Evolutionary conservation across 2,888 invertebrate species (phyloP), one percentile per base, ranked within the genome.

Genomic region (Hyppa rectilinea): DNA sequence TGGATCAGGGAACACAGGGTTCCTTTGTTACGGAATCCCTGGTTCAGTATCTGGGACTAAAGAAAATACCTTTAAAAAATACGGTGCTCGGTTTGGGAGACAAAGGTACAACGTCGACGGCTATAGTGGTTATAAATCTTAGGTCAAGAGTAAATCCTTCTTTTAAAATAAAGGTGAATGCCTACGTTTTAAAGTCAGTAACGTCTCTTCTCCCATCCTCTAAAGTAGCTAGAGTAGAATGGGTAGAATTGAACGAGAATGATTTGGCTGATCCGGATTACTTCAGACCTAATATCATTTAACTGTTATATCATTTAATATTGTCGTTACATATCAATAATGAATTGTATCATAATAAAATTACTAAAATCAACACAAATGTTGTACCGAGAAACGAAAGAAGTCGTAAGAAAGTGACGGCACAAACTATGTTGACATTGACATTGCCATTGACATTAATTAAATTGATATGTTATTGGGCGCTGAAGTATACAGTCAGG

Each of bases 311-410:
- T 20, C 7, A 66, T 59, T n/a, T 2, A 36, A 52, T 47, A 20
- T 26, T n/a, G 5, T 23, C 20, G 26, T 40, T 63, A 74, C 52
- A 47, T 40, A 70, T 45, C 38, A 52, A 10, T 23, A 17, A 10
- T 14, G 5, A 43, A 38, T 49, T 34, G 2, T 43, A 31, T n/a
- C 14, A 0, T n/a, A 58, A 1, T 67, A 20, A 23, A 26, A 59
- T 75, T 14, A 12, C 17, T 23, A 29, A 40, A 20, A 65, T 45
- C 10, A 62, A 62, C 36, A 23, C 20, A 43, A 64, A 58, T 70
- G 43, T 26, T 40, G 4, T n/a, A 34, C 38, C 38, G 7, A 50
- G 7, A 64, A 74, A 29, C 20, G 58, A 40, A 65, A 43, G 49
- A 65, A 75, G 55, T 40, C 5, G 17, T 29, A 67, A 29, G 40